A percentile compares a stretch with the other conserved stretches of the same genome.
phyloP scores from a whole-genome alignment of 2,888 invertebrate species.

The Pomacea canaliculata region DNA sequence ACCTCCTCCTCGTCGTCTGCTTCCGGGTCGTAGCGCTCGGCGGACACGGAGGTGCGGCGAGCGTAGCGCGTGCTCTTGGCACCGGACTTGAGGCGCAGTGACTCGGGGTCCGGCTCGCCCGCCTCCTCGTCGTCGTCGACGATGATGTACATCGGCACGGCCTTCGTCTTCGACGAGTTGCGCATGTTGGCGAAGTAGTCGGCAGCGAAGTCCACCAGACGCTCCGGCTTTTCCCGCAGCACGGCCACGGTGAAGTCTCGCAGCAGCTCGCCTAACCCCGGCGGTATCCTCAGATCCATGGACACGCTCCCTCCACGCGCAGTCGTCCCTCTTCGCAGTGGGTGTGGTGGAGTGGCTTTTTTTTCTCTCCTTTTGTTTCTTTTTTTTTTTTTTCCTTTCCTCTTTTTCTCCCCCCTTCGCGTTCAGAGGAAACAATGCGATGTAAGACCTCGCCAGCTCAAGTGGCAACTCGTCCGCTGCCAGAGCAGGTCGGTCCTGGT shows the following conservation, averaged over 20 bases:
- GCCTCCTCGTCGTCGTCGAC: conserved; percentile 64
- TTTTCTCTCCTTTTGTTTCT: neutral
- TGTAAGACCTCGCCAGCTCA: too few species aligned
- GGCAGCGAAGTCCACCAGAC: conserved; percentile 67
- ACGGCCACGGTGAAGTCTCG: conserved; percentile 69
- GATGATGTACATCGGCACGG: conserved; percentile 69
- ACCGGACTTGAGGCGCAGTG: conserved; percentile 53
- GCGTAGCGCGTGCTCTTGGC: conserved; percentile 51
- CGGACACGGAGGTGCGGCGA: conserved; percentile 65
- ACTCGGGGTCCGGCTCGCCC: conserved; percentile 62
- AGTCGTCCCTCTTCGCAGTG: neutral
- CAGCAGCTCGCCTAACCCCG: conserved; percentile 66
- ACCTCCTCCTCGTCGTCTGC: conserved; percentile 63
- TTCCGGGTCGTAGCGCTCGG: conserved; percentile 67
- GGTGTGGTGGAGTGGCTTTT: neutral
- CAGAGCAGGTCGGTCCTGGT: too few species aligned
- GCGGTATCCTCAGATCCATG: conserved; percentile 67
- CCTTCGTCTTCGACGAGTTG: conserved; percentile 39
- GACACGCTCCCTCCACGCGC: neutral
- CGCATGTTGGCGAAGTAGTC: conserved; percentile 64
- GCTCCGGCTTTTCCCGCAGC: conserved; percentile 59
- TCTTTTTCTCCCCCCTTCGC: neutral
- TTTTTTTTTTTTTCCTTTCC: neutral
- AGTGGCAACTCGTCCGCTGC: too few species aligned
- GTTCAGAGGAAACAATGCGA: neutral